phyloP scores from a whole-genome alignment of 2,113 vertebrate genomes.

The Lophochroa leadbeateri region DNA sequence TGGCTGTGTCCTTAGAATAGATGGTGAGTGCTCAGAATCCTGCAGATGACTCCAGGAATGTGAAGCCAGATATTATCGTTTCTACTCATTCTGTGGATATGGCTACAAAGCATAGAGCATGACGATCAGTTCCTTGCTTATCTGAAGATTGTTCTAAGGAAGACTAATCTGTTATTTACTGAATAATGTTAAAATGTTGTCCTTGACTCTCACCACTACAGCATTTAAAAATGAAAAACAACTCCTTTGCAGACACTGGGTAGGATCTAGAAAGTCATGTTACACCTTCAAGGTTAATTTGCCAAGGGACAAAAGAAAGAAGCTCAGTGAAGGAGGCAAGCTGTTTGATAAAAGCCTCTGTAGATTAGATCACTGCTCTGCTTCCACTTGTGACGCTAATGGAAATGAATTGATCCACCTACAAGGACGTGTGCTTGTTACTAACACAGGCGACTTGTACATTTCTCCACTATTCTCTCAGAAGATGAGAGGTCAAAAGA shows the following conservation, averaged over 20 bases:
- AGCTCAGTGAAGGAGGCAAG: not conserved
- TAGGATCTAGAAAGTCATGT: not conserved
- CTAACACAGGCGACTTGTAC: not conserved
- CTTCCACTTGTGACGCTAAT: not conserved
- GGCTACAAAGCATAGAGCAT: not conserved
- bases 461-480: not conserved
- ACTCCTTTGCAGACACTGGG: not conserved
- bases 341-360: not conserved
- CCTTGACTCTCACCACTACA: not conserved
- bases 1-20: not conserved
- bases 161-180: not conserved
- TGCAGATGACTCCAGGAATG: not conserved
- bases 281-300: conserved; percentile 16
- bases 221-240: not conserved
- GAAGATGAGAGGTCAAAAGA: not conserved
- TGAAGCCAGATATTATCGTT: not conserved
- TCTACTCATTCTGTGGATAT: not conserved
- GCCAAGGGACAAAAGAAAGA: not conserved
- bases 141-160: not conserved
- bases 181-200: not conserved
- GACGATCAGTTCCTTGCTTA: not conserved
- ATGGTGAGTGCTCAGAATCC: not conserved
- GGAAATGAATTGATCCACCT: not conserved
- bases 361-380: not conserved
- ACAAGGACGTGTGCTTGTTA: not conserved